These are phyloP conservation scores for Trichoplax adhaerens DNA, from an alignment of 37 sponge, comb jelly and placozoan genomes.

Conservation along the genomic window DNA sequence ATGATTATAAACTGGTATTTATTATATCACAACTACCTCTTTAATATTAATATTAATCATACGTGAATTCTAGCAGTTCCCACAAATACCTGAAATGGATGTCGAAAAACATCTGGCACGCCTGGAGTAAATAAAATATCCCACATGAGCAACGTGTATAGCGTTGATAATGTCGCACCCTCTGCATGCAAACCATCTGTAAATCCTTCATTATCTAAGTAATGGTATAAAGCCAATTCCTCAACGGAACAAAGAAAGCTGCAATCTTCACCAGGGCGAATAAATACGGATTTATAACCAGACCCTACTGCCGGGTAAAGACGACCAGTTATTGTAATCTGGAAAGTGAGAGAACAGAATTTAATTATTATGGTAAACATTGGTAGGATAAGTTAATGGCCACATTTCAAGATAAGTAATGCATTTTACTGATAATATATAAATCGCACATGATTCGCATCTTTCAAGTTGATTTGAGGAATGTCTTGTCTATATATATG, in stretches of 20 bases:
- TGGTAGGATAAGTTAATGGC: background rate
- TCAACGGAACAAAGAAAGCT: conserved; percentile 30
- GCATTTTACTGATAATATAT: background rate
- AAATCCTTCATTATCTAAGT: conserved; percentile 32
- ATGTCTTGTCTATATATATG: conserved; percentile 4
- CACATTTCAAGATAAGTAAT: conserved; percentile 6
- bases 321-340: background rate
- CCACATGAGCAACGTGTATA: conserved; percentile 54
- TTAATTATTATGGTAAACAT: background rate
- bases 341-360: background rate
- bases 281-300: background rate
- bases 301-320: background rate
- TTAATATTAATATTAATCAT: background rate
- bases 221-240: conserved; percentile 43
- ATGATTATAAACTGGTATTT: background rate
- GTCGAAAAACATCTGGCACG: conserved; percentile 55
- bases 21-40: background rate
- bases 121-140: conserved; percentile 32
- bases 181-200: conserved; percentile 54
- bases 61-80: background rate
- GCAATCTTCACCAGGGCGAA: background rate
- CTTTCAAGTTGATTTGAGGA: conserved; percentile 9
- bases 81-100: conserved; percentile 36
- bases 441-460: no score
- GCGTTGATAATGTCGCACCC: conserved; percentile 27